These are phyloP conservation scores for Glaucidium brasilianum DNA, from an alignment of 2,113 vertebrate genomes.

Conservation along the genomic window DNA sequence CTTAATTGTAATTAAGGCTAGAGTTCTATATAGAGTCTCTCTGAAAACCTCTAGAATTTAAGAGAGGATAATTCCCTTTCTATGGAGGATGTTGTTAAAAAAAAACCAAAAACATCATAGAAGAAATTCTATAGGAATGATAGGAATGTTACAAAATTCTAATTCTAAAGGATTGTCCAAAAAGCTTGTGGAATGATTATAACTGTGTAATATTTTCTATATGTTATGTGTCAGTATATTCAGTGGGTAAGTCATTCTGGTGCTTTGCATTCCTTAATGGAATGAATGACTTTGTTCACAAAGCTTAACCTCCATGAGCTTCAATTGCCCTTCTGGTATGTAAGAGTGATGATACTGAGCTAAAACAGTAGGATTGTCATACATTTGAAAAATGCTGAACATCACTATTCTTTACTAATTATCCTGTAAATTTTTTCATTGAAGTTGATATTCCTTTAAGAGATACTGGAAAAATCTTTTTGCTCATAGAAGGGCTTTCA, in stretches of 20 bases:
- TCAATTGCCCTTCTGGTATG: not conserved
- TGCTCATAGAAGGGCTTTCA: not conserved
- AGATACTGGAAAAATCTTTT: not conserved
- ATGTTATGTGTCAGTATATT: not conserved
- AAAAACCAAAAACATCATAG: not conserved
- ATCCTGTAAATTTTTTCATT: not conserved
- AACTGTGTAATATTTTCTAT: not conserved
- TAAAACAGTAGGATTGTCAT: not conserved
- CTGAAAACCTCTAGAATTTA: not conserved
- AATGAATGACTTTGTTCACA: not conserved
- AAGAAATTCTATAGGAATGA: not conserved
- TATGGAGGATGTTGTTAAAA: not conserved
- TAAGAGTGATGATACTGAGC: not conserved
- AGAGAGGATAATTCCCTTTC: not conserved
- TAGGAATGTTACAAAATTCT: not conserved
- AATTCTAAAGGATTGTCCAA: not conserved
- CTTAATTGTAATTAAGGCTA: not conserved
- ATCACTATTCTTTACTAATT: not conserved
- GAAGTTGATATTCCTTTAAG: not conserved
- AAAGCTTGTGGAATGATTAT: not conserved
- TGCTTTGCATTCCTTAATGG: not conserved
- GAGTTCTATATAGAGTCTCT: not conserved
- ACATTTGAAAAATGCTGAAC: not conserved
- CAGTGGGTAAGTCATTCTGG: not conserved
- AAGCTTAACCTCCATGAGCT: not conserved